Evolutionary conservation across 2,888 invertebrate species (phyloP).

Genomic region (Neoscelio sp.): DNA sequence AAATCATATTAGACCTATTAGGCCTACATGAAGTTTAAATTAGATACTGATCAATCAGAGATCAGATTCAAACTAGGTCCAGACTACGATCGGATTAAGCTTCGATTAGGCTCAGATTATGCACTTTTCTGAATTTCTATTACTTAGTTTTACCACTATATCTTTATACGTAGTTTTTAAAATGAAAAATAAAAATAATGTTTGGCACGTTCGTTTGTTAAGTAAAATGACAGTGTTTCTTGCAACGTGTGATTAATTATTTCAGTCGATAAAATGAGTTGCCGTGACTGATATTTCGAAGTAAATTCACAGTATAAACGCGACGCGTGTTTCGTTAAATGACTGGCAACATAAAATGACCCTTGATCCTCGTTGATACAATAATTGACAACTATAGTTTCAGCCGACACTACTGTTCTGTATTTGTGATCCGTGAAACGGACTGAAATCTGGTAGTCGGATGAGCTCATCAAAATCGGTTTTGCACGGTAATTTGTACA

Average conservation of each 20-base stretch:
- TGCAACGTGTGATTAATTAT: constrained; percentile 1
- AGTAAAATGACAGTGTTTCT: too few relatives aligned
- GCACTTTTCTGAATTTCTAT: too few relatives aligned
- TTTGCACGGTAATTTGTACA: constrained; percentile 74
- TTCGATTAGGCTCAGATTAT: too few relatives aligned
- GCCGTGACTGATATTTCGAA: constrained; percentile 2
- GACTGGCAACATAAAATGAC: constrained; percentile 46
- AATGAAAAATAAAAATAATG: too few relatives aligned
- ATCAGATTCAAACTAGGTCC: too few relatives aligned
- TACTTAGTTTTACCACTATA: too few relatives aligned
- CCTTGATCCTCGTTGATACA: constrained; percentile 51
- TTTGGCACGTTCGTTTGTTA: too few relatives aligned
- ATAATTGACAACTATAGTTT: constrained; percentile 55
- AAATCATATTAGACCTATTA: too few relatives aligned
- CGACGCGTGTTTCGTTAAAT: constrained; percentile 41
- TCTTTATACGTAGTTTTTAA: too few relatives aligned
- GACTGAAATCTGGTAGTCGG: constrained; percentile 57
- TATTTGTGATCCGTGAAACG: constrained; percentile 51
- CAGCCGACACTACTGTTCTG: constrained; percentile 19
- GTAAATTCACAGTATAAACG: constrained; percentile 35
- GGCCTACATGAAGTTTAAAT: too few relatives aligned
- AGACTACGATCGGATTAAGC: too few relatives aligned
- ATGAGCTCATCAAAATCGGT: constrained; percentile 60
- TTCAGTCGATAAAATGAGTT: constrained; percentile 23
- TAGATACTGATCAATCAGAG: too few relatives aligned